Conservation (phyloP, 2,797 vertebrate species). For the Falco novaeseelandiae region DNA sequence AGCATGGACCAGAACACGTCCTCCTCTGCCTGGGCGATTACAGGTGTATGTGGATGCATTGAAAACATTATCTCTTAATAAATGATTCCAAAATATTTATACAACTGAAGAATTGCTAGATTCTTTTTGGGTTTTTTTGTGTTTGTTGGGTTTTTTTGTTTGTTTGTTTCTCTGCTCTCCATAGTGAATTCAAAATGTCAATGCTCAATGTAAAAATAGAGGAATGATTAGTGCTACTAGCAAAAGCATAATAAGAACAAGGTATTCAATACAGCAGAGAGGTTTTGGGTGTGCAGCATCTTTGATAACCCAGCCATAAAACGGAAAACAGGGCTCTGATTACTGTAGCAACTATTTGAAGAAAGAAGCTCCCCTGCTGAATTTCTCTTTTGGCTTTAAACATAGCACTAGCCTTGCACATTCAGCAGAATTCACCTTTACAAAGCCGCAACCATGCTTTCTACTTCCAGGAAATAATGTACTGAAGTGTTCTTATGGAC, state of each 20-base stretch:
- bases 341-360: conserved; percentile 1
- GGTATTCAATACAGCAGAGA: background rate
- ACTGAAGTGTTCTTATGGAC: background rate
- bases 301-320: conserved; percentile 1
- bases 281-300: background rate
- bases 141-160: no score
- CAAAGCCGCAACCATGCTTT: background rate
- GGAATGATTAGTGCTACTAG: background rate
- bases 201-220: background rate
- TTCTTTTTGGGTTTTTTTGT: background rate
- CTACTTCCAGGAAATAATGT: background rate
- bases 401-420: background rate
- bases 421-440: conserved; percentile 8
- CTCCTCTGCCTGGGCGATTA: background rate
- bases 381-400: conserved; percentile 29
- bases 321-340: background rate
- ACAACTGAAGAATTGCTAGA: background rate
- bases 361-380: background rate
- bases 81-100: background rate
- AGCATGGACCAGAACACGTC: background rate
- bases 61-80: background rate
- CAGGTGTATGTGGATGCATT: background rate
- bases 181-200: background rate
- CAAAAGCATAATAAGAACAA: conserved; percentile 6
- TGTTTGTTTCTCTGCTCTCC: background rate